These are phyloP conservation scores for Drosophila nikananu DNA, from an alignment of 1,140 invertebrate genomes.

Conservation along the genomic window DNA sequence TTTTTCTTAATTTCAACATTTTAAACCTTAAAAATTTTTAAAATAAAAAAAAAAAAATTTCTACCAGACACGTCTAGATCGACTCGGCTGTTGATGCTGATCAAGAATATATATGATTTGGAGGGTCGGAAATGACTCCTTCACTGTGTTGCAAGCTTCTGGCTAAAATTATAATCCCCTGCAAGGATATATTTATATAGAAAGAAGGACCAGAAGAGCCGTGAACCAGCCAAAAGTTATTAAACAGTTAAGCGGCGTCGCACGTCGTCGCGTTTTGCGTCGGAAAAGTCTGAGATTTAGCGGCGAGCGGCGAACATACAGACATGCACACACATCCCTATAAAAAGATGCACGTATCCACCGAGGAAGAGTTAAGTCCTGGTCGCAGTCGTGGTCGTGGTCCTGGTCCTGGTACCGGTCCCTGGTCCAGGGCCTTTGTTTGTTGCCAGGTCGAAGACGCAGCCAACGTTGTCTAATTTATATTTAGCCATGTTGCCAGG, in stretches of 20 bases:
- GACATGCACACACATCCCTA: slow-evolving; percentile 9
- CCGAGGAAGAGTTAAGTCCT: slow-evolving; percentile 53
- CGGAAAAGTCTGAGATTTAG: slow-evolving; percentile 61
- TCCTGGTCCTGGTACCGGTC: neutral
- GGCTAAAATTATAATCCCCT: neutral
- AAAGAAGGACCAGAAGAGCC: slow-evolving; percentile 26
- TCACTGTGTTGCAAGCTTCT: no score
- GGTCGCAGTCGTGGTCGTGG: neutral
- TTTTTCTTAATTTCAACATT: no score
- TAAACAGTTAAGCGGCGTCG: slow-evolving; percentile 81
- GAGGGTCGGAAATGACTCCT: no score
- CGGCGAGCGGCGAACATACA: slow-evolving; percentile 12
- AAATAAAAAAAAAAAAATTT: no score
- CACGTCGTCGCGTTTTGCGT: slow-evolving; percentile 73
- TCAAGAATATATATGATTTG: no score
- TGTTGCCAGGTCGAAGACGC: slow-evolving; percentile 70
- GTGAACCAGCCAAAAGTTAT: slow-evolving; percentile 70
- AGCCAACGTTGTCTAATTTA: slow-evolving; percentile 72
- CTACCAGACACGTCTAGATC: no score
- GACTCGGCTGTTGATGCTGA: no score
- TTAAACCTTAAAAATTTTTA: no score
- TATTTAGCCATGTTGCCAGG: slow-evolving; percentile 60
- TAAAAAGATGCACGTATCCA: slow-evolving; percentile 36
- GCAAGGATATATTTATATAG: neutral
- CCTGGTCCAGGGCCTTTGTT: slow-evolving; percentile 26